Base-by-base conservation (phyloP, 2,797 vertebrate species). In the Tapirus indicus region DNA sequence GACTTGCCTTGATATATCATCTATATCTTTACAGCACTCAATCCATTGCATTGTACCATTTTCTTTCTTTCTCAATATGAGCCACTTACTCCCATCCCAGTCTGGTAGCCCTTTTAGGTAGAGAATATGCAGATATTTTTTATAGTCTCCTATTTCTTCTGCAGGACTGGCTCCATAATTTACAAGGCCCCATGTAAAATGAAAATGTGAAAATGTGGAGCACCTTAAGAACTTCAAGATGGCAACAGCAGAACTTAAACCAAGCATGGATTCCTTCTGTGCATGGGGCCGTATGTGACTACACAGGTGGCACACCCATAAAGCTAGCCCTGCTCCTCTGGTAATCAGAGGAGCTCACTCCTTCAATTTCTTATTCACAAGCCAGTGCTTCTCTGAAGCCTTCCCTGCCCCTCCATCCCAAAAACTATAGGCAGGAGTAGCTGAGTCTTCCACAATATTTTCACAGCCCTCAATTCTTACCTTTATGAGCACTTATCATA, bases 1-100 rank as follows among this genome's bases (percentile, higher is more conserved):
- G 4, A 54, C 66, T 95, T 95, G 32, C 6, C 49, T 92, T 95
- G 54, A 38, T 72, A 41, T 66, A 35, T 94, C 44, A 68, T 49
- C 32, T 9, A 52, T n/a, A 38, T 13, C 4, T 20, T 95, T 82
- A 69, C 5, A 88, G 11, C 1, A 58, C 6, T 82, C 47, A 69
- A 32, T 52, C 27, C 20, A 23, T 83, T 68, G 1, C 29, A 74
- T n/a, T 52, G 4, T 78, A 20, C 21, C 38, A 68, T 84, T 89
- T 58, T 56, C 32, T 85, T 94, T 82, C 44, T 93, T 96, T 27
- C 23, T 94, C 64, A 72, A 32, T 56, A 9, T 83, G 29, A 79
- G 41, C 7, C 60, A 78, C 17, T 94, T 80, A 69, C 3, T 54
- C 25, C 29, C n/a, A 18, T 68, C 7, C 35, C 27, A 77, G 0